These are phyloP conservation scores for Haliclona indistincta DNA, from an alignment of 37 sponge, comb jelly and placozoan genomes.

Conservation along the genomic window DNA sequence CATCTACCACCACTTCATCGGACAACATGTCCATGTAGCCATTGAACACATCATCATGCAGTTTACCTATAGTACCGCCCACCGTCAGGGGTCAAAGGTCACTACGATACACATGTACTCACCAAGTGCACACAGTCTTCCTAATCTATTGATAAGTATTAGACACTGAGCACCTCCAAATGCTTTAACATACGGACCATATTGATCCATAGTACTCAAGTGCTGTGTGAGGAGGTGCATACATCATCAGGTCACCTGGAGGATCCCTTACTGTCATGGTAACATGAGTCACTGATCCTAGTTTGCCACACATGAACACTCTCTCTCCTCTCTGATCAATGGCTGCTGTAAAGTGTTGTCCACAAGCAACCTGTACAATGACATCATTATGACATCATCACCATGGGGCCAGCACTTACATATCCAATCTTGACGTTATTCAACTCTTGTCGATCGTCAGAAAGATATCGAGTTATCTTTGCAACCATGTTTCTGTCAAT, in stretches of 20 bases:
- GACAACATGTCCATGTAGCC: too few relatives aligned
- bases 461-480: slow-evolving; percentile 21
- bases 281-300: slow-evolving; percentile 6
- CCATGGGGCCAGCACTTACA: slow-evolving; percentile 12
- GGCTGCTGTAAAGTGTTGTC: slow-evolving; percentile 49
- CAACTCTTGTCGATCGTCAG: slow-evolving; percentile 33
- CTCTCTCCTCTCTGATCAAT: slow-evolving; percentile 31
- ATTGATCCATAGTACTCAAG: slow-evolving; percentile 27
- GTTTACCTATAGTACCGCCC: slow-evolving; percentile 20
- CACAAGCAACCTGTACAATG: slow-evolving; percentile 52
- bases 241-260: not conserved
- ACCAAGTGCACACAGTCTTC: slow-evolving; percentile 50
- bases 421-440: slow-evolving; percentile 60
- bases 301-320: slow-evolving; percentile 57
- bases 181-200: slow-evolving; percentile 57
- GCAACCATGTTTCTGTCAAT: not conserved
- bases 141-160: slow-evolving; percentile 28
- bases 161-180: slow-evolving; percentile 32
- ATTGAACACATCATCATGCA: too few relatives aligned
- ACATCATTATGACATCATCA: not conserved
- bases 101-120: not conserved
- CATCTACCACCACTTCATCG: slow-evolving; percentile 39
- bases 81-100: not conserved
- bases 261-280: not conserved
- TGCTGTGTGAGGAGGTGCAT: slow-evolving; percentile 14